Evolutionary conservation across 1,140 invertebrate genomes (phyloP), one percentile per base, ranked within the genome.

Genomic region (Zaprionus nigranus): DNA sequence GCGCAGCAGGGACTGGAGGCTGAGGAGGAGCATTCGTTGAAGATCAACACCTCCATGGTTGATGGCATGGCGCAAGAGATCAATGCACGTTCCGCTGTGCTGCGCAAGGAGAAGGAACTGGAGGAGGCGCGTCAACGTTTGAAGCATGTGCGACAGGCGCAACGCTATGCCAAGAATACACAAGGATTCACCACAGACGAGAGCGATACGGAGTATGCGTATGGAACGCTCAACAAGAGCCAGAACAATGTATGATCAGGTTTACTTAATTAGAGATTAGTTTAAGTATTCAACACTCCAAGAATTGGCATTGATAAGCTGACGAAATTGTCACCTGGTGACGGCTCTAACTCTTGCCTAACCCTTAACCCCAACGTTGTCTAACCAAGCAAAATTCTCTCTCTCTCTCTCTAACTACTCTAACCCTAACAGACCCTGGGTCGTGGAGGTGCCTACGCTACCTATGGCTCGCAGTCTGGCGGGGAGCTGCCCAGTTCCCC

Each of bases 41-140:
- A 99, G 53, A 95, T 99, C 20, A 98, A 99, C 90, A 96, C 96
- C 51, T 94, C 96, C 56, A 98, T 99, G 96, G 98, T 99, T 5
- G 97, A 97, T 60, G 97, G 98, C 22, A 98, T 98, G 84, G 97
- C 97, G 1, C 97, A 98, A 91, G 97, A 98, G 93, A 98, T 99
- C 54, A 96, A 98, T 88, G 97, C 97, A 3, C 94, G 96, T 49
- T 96, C 96, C 15, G 97, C 98, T 84, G 98, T 99, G 0, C 93
- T 99, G 20, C 95, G 97, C 70, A 99, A 99, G 90, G 98, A 99
- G 92, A 95, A 96, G 67, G 97, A 99, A 93, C 93, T 99, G 28
- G 97, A 98, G 87, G 97, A 98, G 91, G 99, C 99, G 0, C 94
- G 98, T 61, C 96, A 96, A n/a, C 95, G 97, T 60, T 93, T 99